These are phyloP conservation scores for Dryobotodes eremita DNA, from an alignment of 2,888 invertebrate species.

Conservation along the genomic window DNA sequence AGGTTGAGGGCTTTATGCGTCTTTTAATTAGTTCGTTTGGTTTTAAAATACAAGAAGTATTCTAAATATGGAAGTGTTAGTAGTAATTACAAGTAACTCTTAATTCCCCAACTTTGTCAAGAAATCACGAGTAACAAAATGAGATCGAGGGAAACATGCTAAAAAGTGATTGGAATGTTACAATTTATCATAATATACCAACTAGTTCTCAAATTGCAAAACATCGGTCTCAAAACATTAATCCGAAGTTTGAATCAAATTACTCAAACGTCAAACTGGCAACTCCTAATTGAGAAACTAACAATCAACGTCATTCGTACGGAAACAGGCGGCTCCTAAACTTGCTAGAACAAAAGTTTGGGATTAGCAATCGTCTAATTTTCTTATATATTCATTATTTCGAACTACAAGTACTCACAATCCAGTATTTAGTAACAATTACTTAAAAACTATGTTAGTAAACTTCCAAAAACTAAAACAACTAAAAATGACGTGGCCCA, in stretches of 20 bases:
- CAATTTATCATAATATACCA: too few relatives aligned
- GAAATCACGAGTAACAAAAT: not conserved
- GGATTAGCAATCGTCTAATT: constrained; percentile 3
- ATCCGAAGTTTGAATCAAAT: constrained; percentile 30
- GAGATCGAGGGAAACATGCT: not conserved
- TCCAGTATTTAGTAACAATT: too few relatives aligned
- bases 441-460: too few relatives aligned
- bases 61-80: not conserved
- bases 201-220: too few relatives aligned
- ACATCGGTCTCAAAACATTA: not conserved
- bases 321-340: constrained; percentile 29
- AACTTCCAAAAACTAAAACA: too few relatives aligned
- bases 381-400: not conserved
- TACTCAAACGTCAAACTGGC: not conserved
- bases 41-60: not conserved
- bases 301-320: constrained; percentile 14
- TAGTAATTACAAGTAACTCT: not conserved
- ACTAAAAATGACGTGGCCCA: too few relatives aligned
- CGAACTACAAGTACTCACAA: too few relatives aligned
- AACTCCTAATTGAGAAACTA: constrained; percentile 24
- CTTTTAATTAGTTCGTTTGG: not conserved
- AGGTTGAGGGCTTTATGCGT: not conserved
- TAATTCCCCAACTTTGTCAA: not conserved
- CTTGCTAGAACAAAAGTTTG: constrained; percentile 1
- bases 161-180: not conserved